phyloP scores from a whole-genome alignment of 1,140 invertebrate genomes.

The Zaprionus lachaisei region DNA sequence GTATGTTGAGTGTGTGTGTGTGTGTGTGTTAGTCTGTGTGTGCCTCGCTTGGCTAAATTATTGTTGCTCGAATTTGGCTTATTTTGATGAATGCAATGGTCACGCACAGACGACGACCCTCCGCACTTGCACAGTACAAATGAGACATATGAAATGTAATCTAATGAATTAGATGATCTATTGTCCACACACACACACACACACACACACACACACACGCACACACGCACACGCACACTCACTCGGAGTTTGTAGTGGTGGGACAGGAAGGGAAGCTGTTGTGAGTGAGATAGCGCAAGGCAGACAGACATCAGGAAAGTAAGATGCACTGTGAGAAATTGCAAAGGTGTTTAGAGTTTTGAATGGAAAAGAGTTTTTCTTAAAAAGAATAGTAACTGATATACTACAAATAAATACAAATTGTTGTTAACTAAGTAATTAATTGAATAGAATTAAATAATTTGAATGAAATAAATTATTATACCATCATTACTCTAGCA shows the following conservation, averaged over 20 bases:
- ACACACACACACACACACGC: constrained; percentile 18
- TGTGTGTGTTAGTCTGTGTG: constrained; percentile 18
- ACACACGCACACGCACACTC: neutral
- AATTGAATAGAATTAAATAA: too few relatives aligned
- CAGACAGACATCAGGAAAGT: neutral
- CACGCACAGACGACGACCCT: constrained; percentile 52
- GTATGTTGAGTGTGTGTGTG: constrained; percentile 15
- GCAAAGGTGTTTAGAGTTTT: neutral
- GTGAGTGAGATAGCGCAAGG: neutral
- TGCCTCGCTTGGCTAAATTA: constrained; percentile 36
- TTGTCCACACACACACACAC: too few relatives aligned
- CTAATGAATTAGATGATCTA: constrained; percentile 82
- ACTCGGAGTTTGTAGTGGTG: neutral
- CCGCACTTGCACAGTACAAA: constrained; percentile 27
- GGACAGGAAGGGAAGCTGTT: neutral
- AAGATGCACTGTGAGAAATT: constrained; percentile 7
- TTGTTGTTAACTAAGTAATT: too few relatives aligned
- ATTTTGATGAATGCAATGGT: constrained; percentile 62
- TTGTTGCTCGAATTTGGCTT: constrained; percentile 53
- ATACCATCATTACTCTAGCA: too few relatives aligned
- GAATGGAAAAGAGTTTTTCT: too few relatives aligned
- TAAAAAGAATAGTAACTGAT: too few relatives aligned
- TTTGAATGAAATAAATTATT: too few relatives aligned
- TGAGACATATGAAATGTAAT: constrained; percentile 80
- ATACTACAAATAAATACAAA: too few relatives aligned